Evolutionary conservation across 2,888 invertebrate species (phyloP).

Genomic region (Caenorhabditis doughertyi): DNA sequence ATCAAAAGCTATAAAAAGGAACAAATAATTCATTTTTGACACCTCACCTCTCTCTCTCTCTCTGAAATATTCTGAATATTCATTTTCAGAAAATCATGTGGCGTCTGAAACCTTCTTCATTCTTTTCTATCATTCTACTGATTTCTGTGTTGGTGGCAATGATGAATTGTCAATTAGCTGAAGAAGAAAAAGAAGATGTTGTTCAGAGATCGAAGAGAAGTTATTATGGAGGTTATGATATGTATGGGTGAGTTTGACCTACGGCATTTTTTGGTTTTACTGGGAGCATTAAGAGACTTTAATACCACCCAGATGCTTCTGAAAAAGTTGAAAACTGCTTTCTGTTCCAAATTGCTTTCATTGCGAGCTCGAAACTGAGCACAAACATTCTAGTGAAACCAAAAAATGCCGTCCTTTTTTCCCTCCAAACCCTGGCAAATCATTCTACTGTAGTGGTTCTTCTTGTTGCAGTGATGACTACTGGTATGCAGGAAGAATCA

Average conservation of each 20-base stretch:
- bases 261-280: not conserved
- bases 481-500: slow-evolving; percentile 82
- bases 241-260: slow-evolving; percentile 65
- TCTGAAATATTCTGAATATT: slow-evolving; percentile 23
- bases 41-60: not conserved
- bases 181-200: slow-evolving; percentile 26
- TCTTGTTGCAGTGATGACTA: slow-evolving; percentile 75
- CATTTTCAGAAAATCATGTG: slow-evolving; percentile 33
- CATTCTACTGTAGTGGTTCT: slow-evolving; percentile 41
- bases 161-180: not conserved
- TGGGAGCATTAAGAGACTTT: too few relatives aligned
- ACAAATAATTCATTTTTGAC: not conserved
- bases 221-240: slow-evolving; percentile 73
- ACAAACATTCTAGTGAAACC: too few relatives aligned
- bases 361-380: too few relatives aligned
- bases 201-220: slow-evolving; percentile 60
- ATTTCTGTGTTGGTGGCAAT: not conserved
- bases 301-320: too few relatives aligned
- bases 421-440: not conserved
- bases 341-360: too few relatives aligned
- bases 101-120: slow-evolving; percentile 35
- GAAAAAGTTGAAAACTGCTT: too few relatives aligned
- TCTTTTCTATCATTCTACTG: slow-evolving; percentile 3
- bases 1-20: slow-evolving; percentile 46
- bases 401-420: not conserved